Evolutionary conservation across 2,888 invertebrate genomes (phyloP), one percentile per base, ranked within the genome.

Genomic region (Syrphus vitripennis): DNA sequence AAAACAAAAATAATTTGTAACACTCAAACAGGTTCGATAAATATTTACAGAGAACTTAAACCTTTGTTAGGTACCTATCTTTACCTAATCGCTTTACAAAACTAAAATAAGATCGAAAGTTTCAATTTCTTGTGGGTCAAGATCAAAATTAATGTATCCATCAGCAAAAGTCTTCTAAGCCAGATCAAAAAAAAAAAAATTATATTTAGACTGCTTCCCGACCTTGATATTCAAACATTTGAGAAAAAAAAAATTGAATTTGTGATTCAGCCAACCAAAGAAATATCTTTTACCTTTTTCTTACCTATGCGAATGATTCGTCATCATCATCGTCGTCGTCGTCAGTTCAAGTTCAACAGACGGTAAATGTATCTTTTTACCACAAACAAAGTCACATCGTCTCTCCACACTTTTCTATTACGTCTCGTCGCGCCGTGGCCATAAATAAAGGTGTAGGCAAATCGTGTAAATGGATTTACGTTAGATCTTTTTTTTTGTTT

Each of bases 291-390:
- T 61, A 14, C 14, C 12, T 24, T n/a, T 3, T 21, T 77, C n/a
- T n/a, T 59, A 61, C 42, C 40, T 72, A 78, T n/a, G n/a, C 26
- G 61, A 77, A 78, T 78, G 78, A 72, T 42, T 45, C 53, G n/a
- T 72, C 61, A 63, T 63, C 61, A 40, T n/a, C n/a, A n/a, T n/a
- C n/a, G n/a, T n/a, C n/a, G 34, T 82, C 71, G 59, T 83, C 72
- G 72, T 55, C 42, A 53, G 31, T 71, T 83, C 83, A 83, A 83
- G 83, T 83, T 83, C 83, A 83, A 78, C 61, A 83, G 83, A 78
- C 83, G 77, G 72, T 65, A 71, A 31, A 72, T 72, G 72, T 45
- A 59, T 59, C 59, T 45, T 45, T n/a, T 72, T 72, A 59, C 57
- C 71, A 57, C 29, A 24, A 55, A 16, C 24, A 26, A 21, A n/a